Conservation (phyloP, 2,113 vertebrate genomes). For the Oncorhynchus clarkii region DNA sequence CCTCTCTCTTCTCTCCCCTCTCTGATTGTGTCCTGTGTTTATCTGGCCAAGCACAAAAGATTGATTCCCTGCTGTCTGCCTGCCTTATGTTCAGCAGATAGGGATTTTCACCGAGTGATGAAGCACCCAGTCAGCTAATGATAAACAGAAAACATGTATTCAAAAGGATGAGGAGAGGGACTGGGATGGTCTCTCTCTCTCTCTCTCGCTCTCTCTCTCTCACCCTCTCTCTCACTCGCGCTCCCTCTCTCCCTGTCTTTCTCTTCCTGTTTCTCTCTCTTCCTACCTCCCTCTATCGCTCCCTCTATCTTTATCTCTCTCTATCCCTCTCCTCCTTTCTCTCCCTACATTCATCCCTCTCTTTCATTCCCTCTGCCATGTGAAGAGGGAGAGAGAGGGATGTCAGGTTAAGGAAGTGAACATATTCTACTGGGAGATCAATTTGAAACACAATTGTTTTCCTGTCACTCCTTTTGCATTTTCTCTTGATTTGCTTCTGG, state of each 20-base stretch:
- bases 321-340: not conserved
- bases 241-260: not conserved
- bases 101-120: slow-evolving; percentile 87
- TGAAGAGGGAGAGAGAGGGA: slow-evolving; percentile 61
- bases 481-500: slow-evolving; percentile 75
- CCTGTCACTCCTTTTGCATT: slow-evolving; percentile 76
- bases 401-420: slow-evolving; percentile 83
- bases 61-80: slow-evolving; percentile 88
- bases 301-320: not conserved
- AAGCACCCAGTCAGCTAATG: slow-evolving; percentile 80
- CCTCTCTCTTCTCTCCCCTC: slow-evolving; percentile 79
- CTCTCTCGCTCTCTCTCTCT: too few species aligned
- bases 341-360: not conserved
- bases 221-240: too few species aligned
- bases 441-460: slow-evolving; percentile 83
- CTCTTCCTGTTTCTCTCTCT: not conserved
- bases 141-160: slow-evolving; percentile 85
- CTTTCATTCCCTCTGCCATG: slow-evolving; percentile 59
- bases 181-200: too few species aligned
- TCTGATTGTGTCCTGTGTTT: slow-evolving; percentile 79
- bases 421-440: slow-evolving; percentile 79
- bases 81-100: slow-evolving; percentile 86
- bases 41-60: slow-evolving; percentile 85
- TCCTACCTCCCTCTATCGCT: not conserved
- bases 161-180: slow-evolving; percentile 69